phyloP scores from a whole-genome alignment of 2,888 invertebrate genomes.

The Abrostola triplasia region DNA sequence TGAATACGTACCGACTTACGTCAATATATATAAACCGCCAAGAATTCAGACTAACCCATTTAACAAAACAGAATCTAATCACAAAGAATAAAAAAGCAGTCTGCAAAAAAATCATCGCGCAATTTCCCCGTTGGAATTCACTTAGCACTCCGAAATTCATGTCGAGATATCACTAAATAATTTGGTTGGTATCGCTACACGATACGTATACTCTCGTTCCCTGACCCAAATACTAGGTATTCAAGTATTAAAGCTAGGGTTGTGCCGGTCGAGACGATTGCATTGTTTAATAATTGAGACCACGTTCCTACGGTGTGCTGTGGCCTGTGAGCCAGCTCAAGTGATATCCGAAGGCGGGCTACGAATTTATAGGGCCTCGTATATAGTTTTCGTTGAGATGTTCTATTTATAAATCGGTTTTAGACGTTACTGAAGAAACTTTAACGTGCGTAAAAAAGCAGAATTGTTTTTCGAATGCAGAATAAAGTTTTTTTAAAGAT shows the following conservation, averaged over 20 bases:
- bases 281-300: constrained; percentile 86
- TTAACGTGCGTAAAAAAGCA: too few relatives aligned
- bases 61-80: constrained; percentile 34
- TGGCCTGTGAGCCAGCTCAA: constrained; percentile 53
- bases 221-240: constrained; percentile 82
- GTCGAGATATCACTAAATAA: constrained; percentile 67
- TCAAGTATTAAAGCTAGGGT: constrained; percentile 85
- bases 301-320: constrained; percentile 69
- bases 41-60: constrained; percentile 1
- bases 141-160: constrained; percentile 57
- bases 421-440: not conserved
- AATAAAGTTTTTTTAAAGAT: too few relatives aligned
- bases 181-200: constrained; percentile 56
- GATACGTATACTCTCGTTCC: constrained; percentile 63
- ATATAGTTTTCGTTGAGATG: constrained; percentile 14
- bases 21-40: constrained; percentile 14
- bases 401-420: constrained; percentile 11
- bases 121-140: constrained; percentile 37
- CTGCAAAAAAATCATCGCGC: constrained; percentile 27
- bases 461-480: too few relatives aligned
- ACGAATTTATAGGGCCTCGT: constrained; percentile 31
- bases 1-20: constrained; percentile 35
- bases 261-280: constrained; percentile 77
- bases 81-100: constrained; percentile 10
- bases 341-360: constrained; percentile 46